phyloP scores from a whole-genome alignment of 1,140 invertebrate genomes.

The Heliconius melpomene region DNA sequence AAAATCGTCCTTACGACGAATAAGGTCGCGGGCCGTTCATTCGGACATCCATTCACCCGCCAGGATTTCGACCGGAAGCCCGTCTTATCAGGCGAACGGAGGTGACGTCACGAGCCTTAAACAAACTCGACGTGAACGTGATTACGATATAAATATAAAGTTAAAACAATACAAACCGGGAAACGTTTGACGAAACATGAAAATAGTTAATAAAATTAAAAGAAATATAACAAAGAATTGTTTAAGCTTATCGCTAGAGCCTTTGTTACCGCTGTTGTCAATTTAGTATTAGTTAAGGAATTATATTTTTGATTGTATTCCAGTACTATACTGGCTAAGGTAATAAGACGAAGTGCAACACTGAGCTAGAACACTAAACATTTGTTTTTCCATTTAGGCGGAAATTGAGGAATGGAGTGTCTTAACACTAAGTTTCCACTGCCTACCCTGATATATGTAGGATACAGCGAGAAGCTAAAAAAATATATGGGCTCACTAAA shows the following conservation, averaged over 20 bases:
- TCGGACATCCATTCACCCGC: constrained; percentile 60
- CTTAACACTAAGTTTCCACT: too few species aligned
- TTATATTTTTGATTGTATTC: too few species aligned
- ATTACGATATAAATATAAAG: constrained; percentile 72
- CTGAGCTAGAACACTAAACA: too few species aligned
- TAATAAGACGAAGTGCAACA: too few species aligned
- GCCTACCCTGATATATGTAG: neutral
- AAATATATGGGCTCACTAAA: constrained; percentile 32
- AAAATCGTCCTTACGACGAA: constrained; percentile 39
- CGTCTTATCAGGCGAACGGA: constrained; percentile 71
- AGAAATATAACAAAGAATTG: constrained; percentile 3
- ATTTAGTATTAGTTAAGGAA: too few species aligned
- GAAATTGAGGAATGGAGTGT: too few species aligned
- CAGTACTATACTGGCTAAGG: too few species aligned
- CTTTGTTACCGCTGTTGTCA: constrained; percentile 24
- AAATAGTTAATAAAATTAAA: constrained; percentile 28
- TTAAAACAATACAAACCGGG: constrained; percentile 63
- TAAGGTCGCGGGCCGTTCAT: constrained; percentile 58
- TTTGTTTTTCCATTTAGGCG: too few species aligned
- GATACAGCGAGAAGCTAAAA: constrained; percentile 23
- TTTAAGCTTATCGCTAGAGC: constrained; percentile 38
- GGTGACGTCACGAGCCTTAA: constrained; percentile 66
- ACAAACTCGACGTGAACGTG: constrained; percentile 70
- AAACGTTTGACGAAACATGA: constrained; percentile 50
- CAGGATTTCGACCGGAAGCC: constrained; percentile 72